Conservation (phyloP, 2,113 vertebrate species). For the Anhinga rufa region DNA sequence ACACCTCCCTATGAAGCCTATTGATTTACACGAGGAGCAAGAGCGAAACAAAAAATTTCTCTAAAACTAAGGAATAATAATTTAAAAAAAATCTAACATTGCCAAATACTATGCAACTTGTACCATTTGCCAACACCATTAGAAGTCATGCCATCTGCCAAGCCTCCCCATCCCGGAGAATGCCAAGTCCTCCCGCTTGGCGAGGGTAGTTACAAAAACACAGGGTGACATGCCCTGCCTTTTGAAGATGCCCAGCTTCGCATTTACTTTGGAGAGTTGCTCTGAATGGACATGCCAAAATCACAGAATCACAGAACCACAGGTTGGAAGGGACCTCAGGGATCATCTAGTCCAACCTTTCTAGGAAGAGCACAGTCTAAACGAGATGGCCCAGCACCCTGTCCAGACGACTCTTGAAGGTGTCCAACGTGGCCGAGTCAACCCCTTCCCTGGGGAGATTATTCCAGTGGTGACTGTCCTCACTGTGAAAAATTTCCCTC, state of each 20-base stretch:
- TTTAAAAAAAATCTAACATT: neutral
- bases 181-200: neutral
- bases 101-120: neutral
- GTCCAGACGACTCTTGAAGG: no score
- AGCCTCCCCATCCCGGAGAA: neutral
- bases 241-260: neutral
- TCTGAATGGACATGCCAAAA: neutral
- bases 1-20: neutral
- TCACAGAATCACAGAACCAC: no score
- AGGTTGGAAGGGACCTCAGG: no score
- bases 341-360: no score
- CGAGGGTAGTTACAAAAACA: neutral
- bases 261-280: neutral
- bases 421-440: no score
- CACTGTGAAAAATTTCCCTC: no score
- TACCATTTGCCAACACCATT: neutral
- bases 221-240: neutral
- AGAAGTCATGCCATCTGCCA: neutral
- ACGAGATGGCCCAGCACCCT: no score
- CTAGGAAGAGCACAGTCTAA: no score
- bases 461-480: no score
- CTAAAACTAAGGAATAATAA: neutral
- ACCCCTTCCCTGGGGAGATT: no score
- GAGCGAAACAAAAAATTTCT: neutral
- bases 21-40: neutral